These are phyloP conservation scores for Tetragonula clypearis DNA, from an alignment of 1,140 invertebrate species.

Conservation along the genomic window DNA sequence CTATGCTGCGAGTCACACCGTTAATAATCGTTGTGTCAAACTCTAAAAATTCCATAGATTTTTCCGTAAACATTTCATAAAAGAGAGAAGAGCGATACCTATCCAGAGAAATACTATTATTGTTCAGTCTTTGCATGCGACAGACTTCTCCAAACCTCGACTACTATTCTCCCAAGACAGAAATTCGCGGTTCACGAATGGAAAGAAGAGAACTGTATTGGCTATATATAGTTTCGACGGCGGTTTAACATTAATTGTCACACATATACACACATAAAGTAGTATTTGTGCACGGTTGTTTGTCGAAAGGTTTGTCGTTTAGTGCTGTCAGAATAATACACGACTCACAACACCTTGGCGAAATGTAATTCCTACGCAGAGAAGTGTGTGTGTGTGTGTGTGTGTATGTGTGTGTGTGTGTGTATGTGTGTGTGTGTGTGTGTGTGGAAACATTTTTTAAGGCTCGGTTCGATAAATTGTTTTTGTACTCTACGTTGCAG, in stretches of 20 bases:
- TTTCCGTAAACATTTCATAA: too few species aligned
- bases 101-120: neutral
- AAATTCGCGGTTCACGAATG: neutral
- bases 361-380: neutral
- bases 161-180: neutral
- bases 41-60: too few species aligned
- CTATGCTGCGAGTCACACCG: too few species aligned
- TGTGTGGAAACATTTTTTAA: neutral
- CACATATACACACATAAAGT: constrained; percentile 34
- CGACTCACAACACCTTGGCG: constrained; percentile 6
- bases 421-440: neutral
- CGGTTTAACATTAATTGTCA: constrained; percentile 13
- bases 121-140: neutral
- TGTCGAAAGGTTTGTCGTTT: too few species aligned
- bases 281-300: constrained; percentile 44
- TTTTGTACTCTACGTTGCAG: neutral
- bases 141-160: neutral
- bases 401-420: too few species aligned
- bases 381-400: neutral
- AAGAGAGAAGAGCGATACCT: too few species aligned
- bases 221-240: too few species aligned
- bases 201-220: neutral
- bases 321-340: neutral
- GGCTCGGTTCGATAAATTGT: constrained; percentile 6
- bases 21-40: too few species aligned